These are phyloP conservation scores for Drosophila neocordata DNA, from an alignment of 1,140 invertebrate species.

Conservation along the genomic window DNA sequence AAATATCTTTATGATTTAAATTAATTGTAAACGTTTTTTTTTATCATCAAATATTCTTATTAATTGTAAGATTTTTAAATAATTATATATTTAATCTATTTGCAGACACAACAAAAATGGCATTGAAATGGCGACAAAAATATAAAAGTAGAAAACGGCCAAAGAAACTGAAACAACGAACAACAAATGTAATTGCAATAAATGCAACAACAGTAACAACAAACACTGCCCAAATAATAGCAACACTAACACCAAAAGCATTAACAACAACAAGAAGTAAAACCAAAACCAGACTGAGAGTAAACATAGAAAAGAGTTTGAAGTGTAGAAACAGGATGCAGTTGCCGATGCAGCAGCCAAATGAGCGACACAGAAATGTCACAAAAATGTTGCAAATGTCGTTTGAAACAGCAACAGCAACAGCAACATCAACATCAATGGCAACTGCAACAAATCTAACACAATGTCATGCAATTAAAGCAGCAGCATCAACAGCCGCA, in stretches of 20 bases:
- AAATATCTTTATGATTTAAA: too few relatives aligned
- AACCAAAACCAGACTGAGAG: constrained; percentile 59
- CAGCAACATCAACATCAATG: constrained; percentile 34
- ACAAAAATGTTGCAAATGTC: constrained; percentile 60
- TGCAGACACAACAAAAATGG: constrained; percentile 71
- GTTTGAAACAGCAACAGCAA: constrained; percentile 34
- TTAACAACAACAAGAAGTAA: constrained; percentile 28
- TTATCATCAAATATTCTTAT: too few relatives aligned
- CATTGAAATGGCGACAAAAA: constrained; percentile 82
- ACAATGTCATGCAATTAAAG: constrained; percentile 76
- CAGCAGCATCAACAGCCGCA: constrained; percentile 44
- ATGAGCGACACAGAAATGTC: constrained; percentile 62
- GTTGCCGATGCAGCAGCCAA: constrained; percentile 45
- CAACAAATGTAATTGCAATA: constrained; percentile 22
- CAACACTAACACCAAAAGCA: constrained; percentile 37
- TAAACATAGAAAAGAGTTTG: constrained; percentile 7
- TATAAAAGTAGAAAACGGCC: constrained; percentile 80
- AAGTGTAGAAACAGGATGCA: constrained; percentile 31
- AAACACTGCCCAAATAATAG: constrained; percentile 59
- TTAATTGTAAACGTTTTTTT: too few relatives aligned
- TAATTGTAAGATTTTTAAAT: not conserved
- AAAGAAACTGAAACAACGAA: constrained; percentile 79
- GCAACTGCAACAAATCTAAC: constrained; percentile 41
- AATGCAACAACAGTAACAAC: constrained; percentile 48
- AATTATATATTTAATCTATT: constrained; percentile 15